Evolutionary conservation across 2,888 invertebrate genomes (phyloP).

Genomic region (Ceramica pisi): DNA sequence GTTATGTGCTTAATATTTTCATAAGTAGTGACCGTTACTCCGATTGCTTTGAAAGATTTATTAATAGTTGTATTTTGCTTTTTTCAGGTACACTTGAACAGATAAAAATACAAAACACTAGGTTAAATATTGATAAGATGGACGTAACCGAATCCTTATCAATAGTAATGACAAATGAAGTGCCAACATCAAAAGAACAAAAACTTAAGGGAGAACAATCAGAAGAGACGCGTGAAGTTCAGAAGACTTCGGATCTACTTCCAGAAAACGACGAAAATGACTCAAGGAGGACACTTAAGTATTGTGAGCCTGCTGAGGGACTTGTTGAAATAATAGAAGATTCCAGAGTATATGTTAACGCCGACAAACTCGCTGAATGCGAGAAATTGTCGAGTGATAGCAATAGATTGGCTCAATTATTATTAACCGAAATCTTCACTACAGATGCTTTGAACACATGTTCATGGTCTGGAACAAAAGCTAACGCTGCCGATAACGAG

Average conservation of each 20-base stretch:
- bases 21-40: no score
- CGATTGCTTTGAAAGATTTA: no score
- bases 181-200: neutral
- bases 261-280: neutral
- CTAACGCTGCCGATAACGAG: neutral
- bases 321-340: conserved; percentile 17
- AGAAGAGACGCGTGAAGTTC: neutral
- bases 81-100: no score
- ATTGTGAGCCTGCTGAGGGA: neutral
- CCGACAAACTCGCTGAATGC: neutral
- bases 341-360: conserved; percentile 8
- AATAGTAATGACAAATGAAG: neutral
- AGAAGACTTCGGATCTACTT: no score
- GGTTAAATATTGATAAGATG: neutral
- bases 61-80: no score
- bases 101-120: neutral
- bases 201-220: no score
- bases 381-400: neutral
- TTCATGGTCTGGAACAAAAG: neutral
- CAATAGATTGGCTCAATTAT: neutral
- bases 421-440: conserved; percentile 9
- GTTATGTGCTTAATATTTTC: no score
- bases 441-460: conserved; percentile 13
- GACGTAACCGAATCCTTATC: neutral
- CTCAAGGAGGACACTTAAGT: conserved; percentile 32